Evolutionary conservation across 1,140 invertebrate species (phyloP).

Genomic region (Pygmarrhopalites habei): DNA sequence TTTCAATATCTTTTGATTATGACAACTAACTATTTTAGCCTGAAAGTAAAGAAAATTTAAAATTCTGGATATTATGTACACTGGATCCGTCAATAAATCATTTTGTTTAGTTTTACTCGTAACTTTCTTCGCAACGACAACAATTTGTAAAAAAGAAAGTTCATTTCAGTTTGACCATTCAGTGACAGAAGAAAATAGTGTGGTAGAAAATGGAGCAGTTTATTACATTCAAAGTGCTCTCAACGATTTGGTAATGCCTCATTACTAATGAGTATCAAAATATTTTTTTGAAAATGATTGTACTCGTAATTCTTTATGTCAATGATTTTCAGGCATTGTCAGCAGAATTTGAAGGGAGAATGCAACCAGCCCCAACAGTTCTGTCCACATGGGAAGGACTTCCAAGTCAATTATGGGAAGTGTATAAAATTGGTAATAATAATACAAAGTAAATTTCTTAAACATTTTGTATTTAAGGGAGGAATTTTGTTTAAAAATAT

Average conservation of each 20-base stretch:
- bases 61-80: no score
- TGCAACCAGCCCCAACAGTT: not conserved
- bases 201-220: no score
- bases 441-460: not conserved
- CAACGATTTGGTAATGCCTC: not conserved
- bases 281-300: not conserved
- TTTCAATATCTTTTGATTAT: no score
- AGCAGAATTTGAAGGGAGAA: not conserved
- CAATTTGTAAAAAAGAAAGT: no score
- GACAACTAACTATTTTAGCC: no score
- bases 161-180: no score
- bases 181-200: no score
- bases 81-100: no score
- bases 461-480: not conserved
- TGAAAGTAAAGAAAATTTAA: no score
- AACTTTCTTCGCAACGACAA: no score
- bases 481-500: not conserved
- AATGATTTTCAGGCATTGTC: not conserved
- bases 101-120: no score
- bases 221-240: not conserved
- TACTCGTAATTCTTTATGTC: not conserved
- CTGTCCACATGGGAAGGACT: not conserved
- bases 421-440: slow-evolving; percentile 14
- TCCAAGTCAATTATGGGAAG: slow-evolving; percentile 17
- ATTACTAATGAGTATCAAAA: not conserved